A percentile compares a stretch with the other conserved stretches of the same genome.
phyloP scores from a whole-genome alignment of 2,888 invertebrate genomes.

The Thumatha senex region DNA sequence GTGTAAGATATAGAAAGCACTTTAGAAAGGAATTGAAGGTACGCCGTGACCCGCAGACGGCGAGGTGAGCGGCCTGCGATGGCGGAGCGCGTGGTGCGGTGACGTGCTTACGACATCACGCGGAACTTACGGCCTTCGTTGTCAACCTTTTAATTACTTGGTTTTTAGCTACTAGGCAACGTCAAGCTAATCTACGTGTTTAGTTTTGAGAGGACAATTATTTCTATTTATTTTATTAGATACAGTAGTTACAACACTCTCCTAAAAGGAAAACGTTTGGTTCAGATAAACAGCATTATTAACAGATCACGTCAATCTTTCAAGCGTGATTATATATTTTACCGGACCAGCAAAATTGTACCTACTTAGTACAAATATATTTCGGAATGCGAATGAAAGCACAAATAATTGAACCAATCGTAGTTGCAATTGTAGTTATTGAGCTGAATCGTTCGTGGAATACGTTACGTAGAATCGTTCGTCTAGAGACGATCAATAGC shows the following conservation, averaged over 20 bases:
- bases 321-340: neutral
- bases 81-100: constrained; percentile 28
- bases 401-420: constrained; percentile 24
- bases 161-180: constrained; percentile 57
- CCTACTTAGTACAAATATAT: neutral
- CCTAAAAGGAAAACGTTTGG: neutral
- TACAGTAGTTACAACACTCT: neutral
- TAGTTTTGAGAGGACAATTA: neutral
- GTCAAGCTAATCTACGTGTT: constrained; percentile 13
- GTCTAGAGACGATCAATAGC: constrained; percentile 55
- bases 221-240: neutral
- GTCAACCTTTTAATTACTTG: constrained; percentile 74
- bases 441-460: constrained; percentile 42
- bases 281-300: neutral
- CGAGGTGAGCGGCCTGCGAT: constrained; percentile 69
- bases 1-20: constrained; percentile 77
- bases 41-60: constrained; percentile 72
- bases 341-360: no score
- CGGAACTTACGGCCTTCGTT: constrained; percentile 77
- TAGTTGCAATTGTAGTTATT: constrained; percentile 33
- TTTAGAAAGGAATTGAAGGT: constrained; percentile 82
- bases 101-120: constrained; percentile 64
- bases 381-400: constrained; percentile 24
- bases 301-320: neutral
- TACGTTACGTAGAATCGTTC: constrained; percentile 42